Percentiles rank a stretch among this genome's conserved stretches.
phyloP scores from a whole-genome alignment of 2,797 vertebrate genomes.

The Sebastes alutus region DNA sequence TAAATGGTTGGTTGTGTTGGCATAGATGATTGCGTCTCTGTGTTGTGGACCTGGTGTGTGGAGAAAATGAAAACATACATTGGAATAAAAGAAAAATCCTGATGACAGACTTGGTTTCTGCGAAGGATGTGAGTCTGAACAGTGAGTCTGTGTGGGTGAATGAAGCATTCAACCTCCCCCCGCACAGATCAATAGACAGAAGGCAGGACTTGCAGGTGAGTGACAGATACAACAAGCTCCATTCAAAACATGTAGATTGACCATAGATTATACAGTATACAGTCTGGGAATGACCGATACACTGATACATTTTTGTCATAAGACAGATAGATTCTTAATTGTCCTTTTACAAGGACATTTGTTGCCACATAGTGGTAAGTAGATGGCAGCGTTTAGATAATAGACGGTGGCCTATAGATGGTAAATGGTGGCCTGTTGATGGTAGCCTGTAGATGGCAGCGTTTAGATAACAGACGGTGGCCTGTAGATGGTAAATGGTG shows the following conservation, averaged over 20 bases:
- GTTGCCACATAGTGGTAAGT: background rate
- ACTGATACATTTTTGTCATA: background rate
- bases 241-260: background rate
- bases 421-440: background rate
- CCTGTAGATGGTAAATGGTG: too few species aligned
- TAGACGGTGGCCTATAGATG: background rate
- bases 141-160: constrained; percentile 1
- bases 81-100: constrained; percentile 12
- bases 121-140: constrained; percentile 7
- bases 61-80: background rate
- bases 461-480: too few species aligned
- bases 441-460: too few species aligned
- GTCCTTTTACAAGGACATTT: background rate
- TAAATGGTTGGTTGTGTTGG: background rate
- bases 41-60: constrained; percentile 15
- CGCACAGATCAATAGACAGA: constrained; percentile 37
- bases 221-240: constrained; percentile 7
- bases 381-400: background rate
- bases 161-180: background rate
- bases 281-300: too few species aligned
- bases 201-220: constrained; percentile 63
- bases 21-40: background rate
- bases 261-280: background rate
- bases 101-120: constrained; percentile 6
- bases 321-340: background rate